Evolutionary conservation across 1,140 invertebrate species (phyloP).

Genomic region (Leguminivora glycinivorella): DNA sequence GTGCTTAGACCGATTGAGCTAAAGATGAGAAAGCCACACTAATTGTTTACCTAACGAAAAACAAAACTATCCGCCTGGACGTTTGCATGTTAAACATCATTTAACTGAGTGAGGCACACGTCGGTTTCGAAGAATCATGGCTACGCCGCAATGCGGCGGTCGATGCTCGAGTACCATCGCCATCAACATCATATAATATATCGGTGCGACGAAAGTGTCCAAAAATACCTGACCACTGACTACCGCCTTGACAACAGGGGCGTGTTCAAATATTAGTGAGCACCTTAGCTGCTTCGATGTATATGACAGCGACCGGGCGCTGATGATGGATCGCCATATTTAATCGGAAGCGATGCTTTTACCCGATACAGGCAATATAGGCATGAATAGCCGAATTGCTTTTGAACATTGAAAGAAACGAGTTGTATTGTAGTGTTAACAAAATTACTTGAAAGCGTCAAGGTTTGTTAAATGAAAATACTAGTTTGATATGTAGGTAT

Average conservation of each 20-base stretch:
- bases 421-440: not conserved
- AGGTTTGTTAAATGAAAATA: no score
- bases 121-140: constrained; percentile 8
- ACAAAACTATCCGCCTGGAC: not conserved
- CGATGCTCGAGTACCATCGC: not conserved
- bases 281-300: no score
- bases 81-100: not conserved
- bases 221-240: no score
- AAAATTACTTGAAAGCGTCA: no score
- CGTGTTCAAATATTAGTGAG: no score
- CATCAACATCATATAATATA: no score
- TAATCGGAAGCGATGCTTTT: constrained; percentile 19
- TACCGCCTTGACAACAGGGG: no score
- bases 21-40: not conserved
- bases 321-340: constrained; percentile 22
- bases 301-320: no score
- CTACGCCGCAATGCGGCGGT: constrained; percentile 18
- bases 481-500: no score
- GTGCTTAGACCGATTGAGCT: no score
- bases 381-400: not conserved
- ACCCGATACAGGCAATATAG: not conserved
- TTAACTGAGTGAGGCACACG: not conserved
- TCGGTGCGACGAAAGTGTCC: no score
- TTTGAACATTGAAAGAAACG: not conserved
- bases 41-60: not conserved